Conservation (phyloP, 2,888 invertebrate genomes). For the Rhamphomyia laevipes region DNA sequence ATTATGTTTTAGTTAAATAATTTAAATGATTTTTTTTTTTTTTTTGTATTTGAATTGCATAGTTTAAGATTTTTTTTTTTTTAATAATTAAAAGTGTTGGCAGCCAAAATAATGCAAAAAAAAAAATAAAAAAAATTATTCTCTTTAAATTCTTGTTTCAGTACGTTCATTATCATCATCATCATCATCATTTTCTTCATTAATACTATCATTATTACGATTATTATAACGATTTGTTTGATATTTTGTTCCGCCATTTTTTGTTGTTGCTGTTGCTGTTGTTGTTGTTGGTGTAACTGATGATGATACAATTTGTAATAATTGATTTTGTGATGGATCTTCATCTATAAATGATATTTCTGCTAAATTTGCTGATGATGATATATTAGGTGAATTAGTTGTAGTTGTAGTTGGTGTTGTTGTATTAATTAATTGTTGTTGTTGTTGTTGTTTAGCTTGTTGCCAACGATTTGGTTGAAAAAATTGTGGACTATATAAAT, state of each 20-base stretch:
- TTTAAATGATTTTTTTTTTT: neutral
- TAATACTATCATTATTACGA: conserved; percentile 14
- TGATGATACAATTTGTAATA: conserved; percentile 11
- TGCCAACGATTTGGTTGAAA: conserved; percentile 24
- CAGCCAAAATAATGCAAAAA: no score
- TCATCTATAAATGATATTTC: conserved; percentile 62
- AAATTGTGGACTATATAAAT: conserved; percentile 28
- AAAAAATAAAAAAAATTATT: no score
- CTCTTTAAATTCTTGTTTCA: conserved; percentile 27
- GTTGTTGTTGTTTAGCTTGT: conserved; percentile 19
- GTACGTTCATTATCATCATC: conserved; percentile 26
- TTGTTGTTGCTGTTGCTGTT: conserved; percentile 14
- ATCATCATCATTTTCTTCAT: conserved; percentile 26
- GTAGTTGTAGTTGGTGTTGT: conserved; percentile 9
- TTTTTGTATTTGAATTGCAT: neutral
- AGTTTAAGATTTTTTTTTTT: neutral
- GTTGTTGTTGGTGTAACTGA: conserved; percentile 1
- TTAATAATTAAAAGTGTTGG: neutral
- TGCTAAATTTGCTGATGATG: conserved; percentile 37
- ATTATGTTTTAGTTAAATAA: neutral
- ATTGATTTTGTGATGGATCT: conserved; percentile 36
- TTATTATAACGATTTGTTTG: neutral
- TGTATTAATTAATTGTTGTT: conserved; percentile 14
- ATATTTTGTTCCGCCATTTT: conserved; percentile 6
- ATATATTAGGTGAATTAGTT: conserved; percentile 12